phyloP scores from a whole-genome alignment of 2,797 vertebrate genomes.

The Dermochelys coriacea region DNA sequence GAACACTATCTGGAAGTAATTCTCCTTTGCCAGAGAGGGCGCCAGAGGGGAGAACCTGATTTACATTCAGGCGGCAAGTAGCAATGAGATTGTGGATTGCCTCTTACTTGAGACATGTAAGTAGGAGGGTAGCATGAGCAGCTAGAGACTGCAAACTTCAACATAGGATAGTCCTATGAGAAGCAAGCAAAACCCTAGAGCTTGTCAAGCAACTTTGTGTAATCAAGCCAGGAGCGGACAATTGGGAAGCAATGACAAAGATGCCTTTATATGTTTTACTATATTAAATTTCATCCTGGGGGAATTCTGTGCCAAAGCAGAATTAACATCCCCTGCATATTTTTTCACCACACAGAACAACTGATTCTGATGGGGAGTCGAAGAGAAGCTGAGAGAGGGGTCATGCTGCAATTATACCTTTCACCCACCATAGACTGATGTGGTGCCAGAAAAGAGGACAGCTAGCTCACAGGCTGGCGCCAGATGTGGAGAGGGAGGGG shows the following conservation, averaged over 20 bases:
- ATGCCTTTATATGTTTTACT: background rate
- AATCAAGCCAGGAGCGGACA: background rate
- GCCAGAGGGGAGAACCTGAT: constrained; percentile 26
- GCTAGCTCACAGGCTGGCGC: too few relatives aligned
- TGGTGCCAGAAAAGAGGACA: too few relatives aligned
- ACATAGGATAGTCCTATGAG: background rate
- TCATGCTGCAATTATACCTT: too few relatives aligned
- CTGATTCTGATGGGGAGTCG: too few relatives aligned
- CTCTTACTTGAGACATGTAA: background rate
- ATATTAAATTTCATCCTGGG: too few relatives aligned
- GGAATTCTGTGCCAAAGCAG: too few relatives aligned
- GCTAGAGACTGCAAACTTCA: constrained; percentile 15
- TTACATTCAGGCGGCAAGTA: constrained; percentile 48
- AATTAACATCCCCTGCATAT: too few relatives aligned
- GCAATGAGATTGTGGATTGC: constrained; percentile 48
- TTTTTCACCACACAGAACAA: too few relatives aligned
- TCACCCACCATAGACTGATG: too few relatives aligned
- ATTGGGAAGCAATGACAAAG: background rate
- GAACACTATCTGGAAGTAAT: constrained; percentile 48
- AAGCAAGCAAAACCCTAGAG: background rate
- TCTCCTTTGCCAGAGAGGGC: constrained; percentile 46
- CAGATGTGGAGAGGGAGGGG: too few relatives aligned
- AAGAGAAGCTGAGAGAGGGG: too few relatives aligned
- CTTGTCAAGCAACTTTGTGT: background rate
- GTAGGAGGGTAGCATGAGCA: constrained; percentile 42